Evolutionary conservation across 30 jellyfish, hydroid and myxozoan genomes (phyloP).

Genomic region (Euphysa ruthae): DNA sequence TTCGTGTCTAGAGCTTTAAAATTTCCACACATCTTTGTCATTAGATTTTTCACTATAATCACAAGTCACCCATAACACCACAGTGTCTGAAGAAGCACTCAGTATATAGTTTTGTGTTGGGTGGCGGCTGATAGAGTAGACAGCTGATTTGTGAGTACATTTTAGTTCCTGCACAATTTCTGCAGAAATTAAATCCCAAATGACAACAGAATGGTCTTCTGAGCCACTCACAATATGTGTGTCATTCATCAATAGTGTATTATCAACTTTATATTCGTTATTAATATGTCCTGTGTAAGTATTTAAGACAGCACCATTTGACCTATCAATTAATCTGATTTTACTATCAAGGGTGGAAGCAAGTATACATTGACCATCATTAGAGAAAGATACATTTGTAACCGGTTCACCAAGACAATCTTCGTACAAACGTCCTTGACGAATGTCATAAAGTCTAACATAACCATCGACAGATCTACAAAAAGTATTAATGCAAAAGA

Average conservation of each 20-base stretch:
- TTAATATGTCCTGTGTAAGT: slow-evolving; percentile 81
- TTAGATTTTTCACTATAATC: slow-evolving; percentile 10
- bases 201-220: slow-evolving; percentile 66
- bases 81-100: slow-evolving; percentile 76
- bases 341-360: slow-evolving; percentile 65
- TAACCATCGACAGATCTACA: slow-evolving; percentile 86
- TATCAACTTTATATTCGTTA: slow-evolving; percentile 71
- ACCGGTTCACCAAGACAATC: slow-evolving; percentile 96
- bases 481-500: neutral
- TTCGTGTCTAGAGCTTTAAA: no score
- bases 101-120: slow-evolving; percentile 45
- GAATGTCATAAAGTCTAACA: slow-evolving; percentile 68
- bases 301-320: slow-evolving; percentile 69
- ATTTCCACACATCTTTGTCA: no score
- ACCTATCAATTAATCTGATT: slow-evolving; percentile 57
- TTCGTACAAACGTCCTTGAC: slow-evolving; percentile 71
- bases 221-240: slow-evolving; percentile 83
- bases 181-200: slow-evolving; percentile 87
- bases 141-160: slow-evolving; percentile 58
- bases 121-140: slow-evolving; percentile 62
- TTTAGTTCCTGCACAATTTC: slow-evolving; percentile 35
- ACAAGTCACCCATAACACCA: slow-evolving; percentile 57
- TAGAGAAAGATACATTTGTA: slow-evolving; percentile 56
- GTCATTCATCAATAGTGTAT: slow-evolving; percentile 56
- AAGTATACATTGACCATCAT: slow-evolving; percentile 82